Evolutionary conservation across 1,140 invertebrate genomes (phyloP).

Genomic region (Paraescarpia echinospica): DNA sequence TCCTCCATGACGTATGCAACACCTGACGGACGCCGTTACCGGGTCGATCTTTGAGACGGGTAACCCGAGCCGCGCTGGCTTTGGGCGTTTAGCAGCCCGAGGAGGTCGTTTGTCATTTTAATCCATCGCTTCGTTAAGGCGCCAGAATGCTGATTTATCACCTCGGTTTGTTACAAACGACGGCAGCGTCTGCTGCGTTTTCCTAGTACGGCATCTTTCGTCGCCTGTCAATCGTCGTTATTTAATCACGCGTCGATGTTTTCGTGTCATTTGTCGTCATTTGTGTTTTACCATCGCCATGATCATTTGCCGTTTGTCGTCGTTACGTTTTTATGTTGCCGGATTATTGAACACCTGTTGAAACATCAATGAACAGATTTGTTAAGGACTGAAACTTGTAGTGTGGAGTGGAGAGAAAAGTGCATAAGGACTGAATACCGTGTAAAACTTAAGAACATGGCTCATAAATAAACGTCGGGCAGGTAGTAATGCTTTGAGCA

Average conservation of each 20-base stretch:
- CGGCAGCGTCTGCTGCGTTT: not conserved
- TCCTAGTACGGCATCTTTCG: too few species aligned
- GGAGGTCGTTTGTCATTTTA: slow-evolving; percentile 1
- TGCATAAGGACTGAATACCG: too few species aligned
- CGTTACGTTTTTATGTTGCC: not conserved
- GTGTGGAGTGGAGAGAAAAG: too few species aligned
- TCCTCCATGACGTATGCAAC: not conserved
- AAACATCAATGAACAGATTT: not conserved
- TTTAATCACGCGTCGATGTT: not conserved
- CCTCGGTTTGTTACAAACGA: not conserved
- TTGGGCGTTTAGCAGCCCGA: not conserved
- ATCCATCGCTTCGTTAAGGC: not conserved
- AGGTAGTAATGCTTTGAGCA: too few species aligned
- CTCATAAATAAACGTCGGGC: too few species aligned
- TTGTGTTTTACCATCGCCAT: not conserved
- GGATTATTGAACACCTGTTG: not conserved
- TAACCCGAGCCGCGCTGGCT: not conserved
- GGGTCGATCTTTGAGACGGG: not conserved
- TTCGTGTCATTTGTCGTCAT: not conserved
- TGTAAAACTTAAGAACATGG: too few species aligned
- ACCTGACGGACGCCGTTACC: not conserved
- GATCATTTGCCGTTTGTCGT: not conserved
- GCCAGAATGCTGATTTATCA: not conserved
- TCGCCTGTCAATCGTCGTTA: not conserved
- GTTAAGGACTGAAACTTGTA: too few species aligned